These are phyloP conservation scores for Chloebia gouldiae DNA, from an alignment of 2,113 vertebrate genomes.

Conservation along the genomic window DNA sequence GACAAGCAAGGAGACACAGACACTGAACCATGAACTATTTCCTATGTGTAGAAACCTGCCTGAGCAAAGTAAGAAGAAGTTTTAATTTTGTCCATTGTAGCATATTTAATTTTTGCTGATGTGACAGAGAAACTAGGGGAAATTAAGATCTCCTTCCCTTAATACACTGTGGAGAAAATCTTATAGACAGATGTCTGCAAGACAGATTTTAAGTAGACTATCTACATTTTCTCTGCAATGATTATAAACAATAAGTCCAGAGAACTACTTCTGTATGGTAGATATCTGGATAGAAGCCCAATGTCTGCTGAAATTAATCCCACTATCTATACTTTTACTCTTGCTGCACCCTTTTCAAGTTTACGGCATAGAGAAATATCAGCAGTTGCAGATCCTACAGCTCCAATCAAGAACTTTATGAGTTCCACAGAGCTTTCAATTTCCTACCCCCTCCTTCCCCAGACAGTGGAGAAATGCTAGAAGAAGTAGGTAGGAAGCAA, in stretches of 20 bases:
- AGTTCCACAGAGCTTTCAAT: not conserved
- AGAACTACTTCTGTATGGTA: not conserved
- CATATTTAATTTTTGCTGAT: not conserved
- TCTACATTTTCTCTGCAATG: not conserved
- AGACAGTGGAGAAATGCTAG: not conserved
- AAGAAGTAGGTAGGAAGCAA: slow-evolving; percentile 43
- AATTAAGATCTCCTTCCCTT: not conserved
- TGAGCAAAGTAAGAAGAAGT: not conserved
- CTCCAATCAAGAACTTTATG: not conserved
- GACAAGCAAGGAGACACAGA: not conserved
- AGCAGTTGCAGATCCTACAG: not conserved
- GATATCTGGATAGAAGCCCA: not conserved
- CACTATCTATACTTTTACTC: not conserved
- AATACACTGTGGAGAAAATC: not conserved
- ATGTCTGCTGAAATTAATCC: not conserved
- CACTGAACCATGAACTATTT: not conserved
- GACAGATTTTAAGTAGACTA: not conserved
- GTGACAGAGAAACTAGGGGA: not conserved
- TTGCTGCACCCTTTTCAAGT: not conserved
- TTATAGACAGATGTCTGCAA: not conserved
- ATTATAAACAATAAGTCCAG: not conserved
- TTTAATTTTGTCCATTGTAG: not conserved
- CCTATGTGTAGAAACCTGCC: not conserved
- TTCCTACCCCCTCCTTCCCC: not conserved
- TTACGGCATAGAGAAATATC: not conserved